Evolutionary conservation across 2,888 invertebrate species (phyloP), one percentile per base, ranked within the genome.

Genomic region (Odontothrips loti): DNA sequence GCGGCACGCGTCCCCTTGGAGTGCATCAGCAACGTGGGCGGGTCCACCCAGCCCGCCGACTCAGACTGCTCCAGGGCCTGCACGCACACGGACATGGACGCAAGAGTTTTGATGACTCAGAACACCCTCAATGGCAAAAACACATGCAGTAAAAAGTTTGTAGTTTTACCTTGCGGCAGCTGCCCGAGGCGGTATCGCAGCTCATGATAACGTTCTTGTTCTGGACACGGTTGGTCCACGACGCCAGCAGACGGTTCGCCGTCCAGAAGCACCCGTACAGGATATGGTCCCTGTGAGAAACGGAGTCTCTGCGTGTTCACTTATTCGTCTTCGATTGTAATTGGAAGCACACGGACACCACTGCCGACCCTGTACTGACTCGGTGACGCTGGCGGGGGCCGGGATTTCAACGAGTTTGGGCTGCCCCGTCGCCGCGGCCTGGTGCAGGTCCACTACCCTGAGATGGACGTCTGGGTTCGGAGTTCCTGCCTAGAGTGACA

Each of bases 261-360:
- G 47, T 91, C 88, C 20, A 91, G 89, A 78, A 93, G 85, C 34
- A 91, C 87, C 51, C 91, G 90, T 80, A 90, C 85, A 86, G 92
- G 96, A 87, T 98, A 97, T 27, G 94, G 90, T 80, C 97, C 90
- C 87, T 96, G 96, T 80, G 95, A 88, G 93, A 96, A 96, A 11
- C 0, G 90, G 87, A 80, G 91, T 89, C 47, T 91, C 91, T 23
- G n/a, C n/a, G n/a, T n/a, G n/a, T n/a, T n/a, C n/a, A n/a, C n/a
- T n/a, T n/a, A n/a, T n/a, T n/a, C n/a, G n/a, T n/a, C n/a, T n/a
- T n/a, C n/a, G n/a, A n/a, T n/a, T n/a, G n/a, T n/a, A n/a, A n/a
- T n/a, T n/a, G n/a, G n/a, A n/a, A n/a, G n/a, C n/a, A n/a, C n/a
- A n/a, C n/a, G n/a, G n/a, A n/a, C n/a, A n/a, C n/a, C n/a, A n/a